Base-by-base conservation (phyloP, 2,888 invertebrate genomes). In the Tetragonula carbonaria region DNA sequence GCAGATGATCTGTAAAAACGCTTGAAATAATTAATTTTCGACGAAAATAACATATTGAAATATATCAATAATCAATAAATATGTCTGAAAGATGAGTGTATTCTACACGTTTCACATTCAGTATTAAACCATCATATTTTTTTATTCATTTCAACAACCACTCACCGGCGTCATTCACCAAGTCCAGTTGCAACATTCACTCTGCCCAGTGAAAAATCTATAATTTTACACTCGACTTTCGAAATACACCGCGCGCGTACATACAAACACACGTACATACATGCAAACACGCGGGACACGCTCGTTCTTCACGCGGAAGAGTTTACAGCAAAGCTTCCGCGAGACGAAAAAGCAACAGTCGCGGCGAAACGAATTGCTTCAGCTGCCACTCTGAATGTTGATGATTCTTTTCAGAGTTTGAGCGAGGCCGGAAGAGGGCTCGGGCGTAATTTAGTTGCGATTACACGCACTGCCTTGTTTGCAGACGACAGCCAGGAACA, bases 351-450 rank as follows among this genome's bases (percentile, higher is more conserved):
- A 53, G 65, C 8, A 63, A 21, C 51, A 28, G 21, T 21, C 63
- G 21, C 23, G 57, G 70, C n/a, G 71, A 78, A 80, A 82, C 76
- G 80, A 75, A 68, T 78, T 75, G 79, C 82, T 71, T 74, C 76
- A 77, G 68, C 67, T 67, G 55, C 76, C 62, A 55, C 68, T 59
- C 77, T 80, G 79, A 86, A 85, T 85, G 85, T 65, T 73, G 74
- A 70, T 77, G 79, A 86, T 86, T 77, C 82, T 80, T 85, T 82
- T 85, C 85, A 79, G 65, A 66, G 63, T 85, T 82, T 68, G 70
- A 80, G 74, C 75, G 78, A 73, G 62, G 2, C n/a, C 51, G 73
- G 55, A 66, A 81, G 59, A 45, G 77, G 75, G 51, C 77, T 59
- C 65, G 81, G 81, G 75, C 50, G 81, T 81, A 78, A 86, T 82